Evolutionary conservation across 2,888 invertebrate species (phyloP), one percentile per base, ranked within the genome.

Genomic region (Bhutanitis thaidina): DNA sequence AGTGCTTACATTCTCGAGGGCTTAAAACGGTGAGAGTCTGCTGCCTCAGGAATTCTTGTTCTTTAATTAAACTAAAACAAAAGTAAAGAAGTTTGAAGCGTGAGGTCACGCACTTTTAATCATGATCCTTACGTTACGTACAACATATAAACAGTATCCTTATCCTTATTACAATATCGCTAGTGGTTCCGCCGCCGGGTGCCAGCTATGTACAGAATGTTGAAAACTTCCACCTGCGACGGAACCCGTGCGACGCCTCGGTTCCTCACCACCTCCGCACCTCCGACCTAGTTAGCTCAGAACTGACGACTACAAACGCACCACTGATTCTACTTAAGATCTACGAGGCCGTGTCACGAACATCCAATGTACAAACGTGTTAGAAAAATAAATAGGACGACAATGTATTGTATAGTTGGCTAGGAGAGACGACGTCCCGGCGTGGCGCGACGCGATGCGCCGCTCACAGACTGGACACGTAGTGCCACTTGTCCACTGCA

Each of bases 401-500:
- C 20, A 16, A 14, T n/a, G 9, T 30, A 30, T 30, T 30, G 10
- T 9, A 30, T 10, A 30, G 10, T 30, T 8, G 10, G 30, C 10
- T 30, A 39, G 25, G 27, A 7, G 5, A 10, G 14, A 34, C 10
- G 38, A 38, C 39, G 48, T 3, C 3, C 20, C 20, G 20, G 20
- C 20, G 20, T n/a, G 47, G 43, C 44, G 41, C 37, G 36, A 16
- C 32, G 20, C 20, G n/a, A n/a, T n/a, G n/a, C n/a, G n/a, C n/a
- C n/a, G 39, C 56, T 74, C 49, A 86, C 62, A 85, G 71, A 73
- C 56, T 82, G 48, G 83, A 72, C 30, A 87, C 49, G 80, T 61
- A 86, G 74, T 86, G 80, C 77, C 78, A 83, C 61, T 80, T 80
- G 76, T 86, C 80, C 69, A 84, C 86, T 80, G 82, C 30, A 73